Conservation (phyloP, 2,797 vertebrate genomes). For the Leptatherina wallacei region DNA sequence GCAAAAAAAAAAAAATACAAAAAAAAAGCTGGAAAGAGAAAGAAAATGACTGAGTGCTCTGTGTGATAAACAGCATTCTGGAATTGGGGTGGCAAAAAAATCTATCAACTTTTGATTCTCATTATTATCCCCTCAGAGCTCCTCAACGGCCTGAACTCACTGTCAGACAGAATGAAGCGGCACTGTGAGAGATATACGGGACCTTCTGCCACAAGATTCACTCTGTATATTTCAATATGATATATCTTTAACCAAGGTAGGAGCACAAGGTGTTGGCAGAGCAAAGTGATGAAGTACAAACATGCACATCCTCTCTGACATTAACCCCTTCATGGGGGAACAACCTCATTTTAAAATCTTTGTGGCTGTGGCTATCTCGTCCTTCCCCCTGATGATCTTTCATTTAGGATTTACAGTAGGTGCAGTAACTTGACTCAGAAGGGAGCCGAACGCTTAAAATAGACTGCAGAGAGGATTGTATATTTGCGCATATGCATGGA, state of each 20-base stretch:
- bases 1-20: not conserved
- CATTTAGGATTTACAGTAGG: slow-evolving; percentile 45
- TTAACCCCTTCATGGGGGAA: slow-evolving; percentile 11
- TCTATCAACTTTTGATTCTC: slow-evolving; percentile 47
- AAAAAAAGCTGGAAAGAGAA: not conserved
- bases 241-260: slow-evolving; percentile 9
- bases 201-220: slow-evolving; percentile 11
- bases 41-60: slow-evolving; percentile 14
- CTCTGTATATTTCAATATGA: slow-evolving; percentile 26
- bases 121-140: slow-evolving; percentile 37
- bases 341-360: not conserved
- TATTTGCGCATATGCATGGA: not conserved
- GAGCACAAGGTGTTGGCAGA: slow-evolving; percentile 8
- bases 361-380: not conserved
- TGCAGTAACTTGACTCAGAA: slow-evolving; percentile 14
- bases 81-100: slow-evolving; percentile 33
- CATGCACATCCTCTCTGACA: not conserved
- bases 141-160: slow-evolving; percentile 3
- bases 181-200: slow-evolving; percentile 11
- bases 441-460: slow-evolving; percentile 47
- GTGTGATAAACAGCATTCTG: slow-evolving; percentile 33
- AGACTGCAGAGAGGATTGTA: slow-evolving; percentile 32
- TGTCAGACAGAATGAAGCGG: slow-evolving; percentile 24
- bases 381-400: slow-evolving; percentile 8
- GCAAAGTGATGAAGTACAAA: not conserved